Conservation (phyloP, 2,797 vertebrate species). For the Glossophaga mutica region DNA sequence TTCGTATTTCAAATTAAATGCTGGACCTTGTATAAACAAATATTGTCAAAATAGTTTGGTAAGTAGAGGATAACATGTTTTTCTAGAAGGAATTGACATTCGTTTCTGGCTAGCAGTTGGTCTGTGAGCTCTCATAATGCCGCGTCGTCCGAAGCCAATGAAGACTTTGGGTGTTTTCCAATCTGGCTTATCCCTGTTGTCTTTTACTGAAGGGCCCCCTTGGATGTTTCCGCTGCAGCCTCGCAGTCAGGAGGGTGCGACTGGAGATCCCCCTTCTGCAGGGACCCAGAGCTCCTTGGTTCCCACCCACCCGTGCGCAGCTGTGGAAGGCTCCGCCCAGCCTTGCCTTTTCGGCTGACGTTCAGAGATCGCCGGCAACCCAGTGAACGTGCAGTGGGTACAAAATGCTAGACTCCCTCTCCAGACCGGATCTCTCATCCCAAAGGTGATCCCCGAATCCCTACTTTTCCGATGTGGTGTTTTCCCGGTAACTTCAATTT, state of each 20-base stretch:
- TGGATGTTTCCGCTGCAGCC: background rate
- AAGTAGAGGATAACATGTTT: background rate
- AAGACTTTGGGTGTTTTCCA: background rate
- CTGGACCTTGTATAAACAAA: background rate
- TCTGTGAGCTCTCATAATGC: background rate
- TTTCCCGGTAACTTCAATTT: background rate
- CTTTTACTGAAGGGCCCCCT: background rate
- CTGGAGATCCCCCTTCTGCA: too few relatives aligned
- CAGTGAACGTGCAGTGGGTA: fast-evolving
- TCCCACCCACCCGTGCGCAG: fast-evolving
- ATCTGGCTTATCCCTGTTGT: background rate
- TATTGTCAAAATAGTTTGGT: background rate
- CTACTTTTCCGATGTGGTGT: background rate
- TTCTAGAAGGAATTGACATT: background rate
- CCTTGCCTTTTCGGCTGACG: background rate
- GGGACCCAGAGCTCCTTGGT: fast-evolving
- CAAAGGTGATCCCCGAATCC: background rate
- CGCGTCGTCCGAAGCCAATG: background rate
- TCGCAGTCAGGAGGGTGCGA: fast-evolving
- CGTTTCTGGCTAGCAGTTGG: background rate
- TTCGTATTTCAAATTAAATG: background rate
- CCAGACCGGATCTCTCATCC: background rate
- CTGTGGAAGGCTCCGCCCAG: background rate
- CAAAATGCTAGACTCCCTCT: background rate
- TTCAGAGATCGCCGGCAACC: background rate